These are phyloP conservation scores for Porphyrio hochstetteri DNA, from an alignment of 2,113 vertebrate genomes.

Conservation along the genomic window DNA sequence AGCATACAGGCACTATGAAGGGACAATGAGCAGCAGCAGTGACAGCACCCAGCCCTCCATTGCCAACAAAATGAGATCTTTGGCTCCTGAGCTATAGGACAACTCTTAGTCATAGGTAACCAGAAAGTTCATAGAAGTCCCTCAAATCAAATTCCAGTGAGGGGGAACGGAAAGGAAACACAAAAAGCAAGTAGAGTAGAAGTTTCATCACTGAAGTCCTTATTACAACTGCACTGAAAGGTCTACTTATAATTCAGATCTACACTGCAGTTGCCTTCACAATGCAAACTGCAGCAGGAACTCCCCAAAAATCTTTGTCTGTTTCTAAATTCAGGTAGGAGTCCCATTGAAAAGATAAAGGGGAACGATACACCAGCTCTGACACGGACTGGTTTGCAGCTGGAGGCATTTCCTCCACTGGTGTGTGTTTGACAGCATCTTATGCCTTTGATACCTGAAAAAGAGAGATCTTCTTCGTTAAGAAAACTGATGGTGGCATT, in stretches of 20 bases:
- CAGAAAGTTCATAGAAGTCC: neutral
- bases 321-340: neutral
- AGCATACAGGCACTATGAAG: neutral
- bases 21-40: neutral
- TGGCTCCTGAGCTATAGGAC: neutral
- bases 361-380: neutral
- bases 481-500: neutral
- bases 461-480: neutral
- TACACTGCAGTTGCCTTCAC: neutral
- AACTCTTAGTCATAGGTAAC: neutral
- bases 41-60: neutral
- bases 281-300: neutral
- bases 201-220: neutral
- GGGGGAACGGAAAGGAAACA: neutral
- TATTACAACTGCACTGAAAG: neutral
- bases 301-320: neutral
- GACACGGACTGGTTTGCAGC: neutral
- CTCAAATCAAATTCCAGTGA: neutral
- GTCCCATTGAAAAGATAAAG: neutral
- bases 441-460: neutral
- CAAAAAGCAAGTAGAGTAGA: neutral
- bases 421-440: neutral
- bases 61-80: slow-evolving; percentile 9
- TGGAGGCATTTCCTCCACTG: neutral
- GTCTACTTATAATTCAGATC: neutral